These are phyloP conservation scores for Watsonalla binaria DNA, from an alignment of 2,888 invertebrate species.

Conservation along the genomic window DNA sequence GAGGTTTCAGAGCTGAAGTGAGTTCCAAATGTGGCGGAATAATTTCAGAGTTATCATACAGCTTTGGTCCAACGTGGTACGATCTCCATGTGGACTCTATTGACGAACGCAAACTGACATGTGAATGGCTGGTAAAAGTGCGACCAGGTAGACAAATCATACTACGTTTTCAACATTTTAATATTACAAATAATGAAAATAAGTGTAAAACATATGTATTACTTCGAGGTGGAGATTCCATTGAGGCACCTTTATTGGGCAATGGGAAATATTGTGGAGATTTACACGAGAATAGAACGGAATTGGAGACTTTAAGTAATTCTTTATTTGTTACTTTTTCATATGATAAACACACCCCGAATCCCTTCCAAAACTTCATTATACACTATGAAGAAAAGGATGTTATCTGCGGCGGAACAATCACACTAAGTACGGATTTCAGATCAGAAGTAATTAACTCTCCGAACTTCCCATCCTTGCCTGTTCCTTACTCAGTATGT, in stretches of 20 bases:
- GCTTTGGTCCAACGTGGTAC: slow-evolving; percentile 50
- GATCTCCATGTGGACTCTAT: slow-evolving; percentile 22
- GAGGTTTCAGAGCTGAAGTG: slow-evolving; percentile 83
- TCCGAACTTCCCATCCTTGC: slow-evolving; percentile 90
- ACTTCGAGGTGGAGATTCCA: slow-evolving; percentile 86
- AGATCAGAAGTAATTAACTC: slow-evolving; percentile 80
- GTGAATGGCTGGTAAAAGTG: slow-evolving; percentile 88
- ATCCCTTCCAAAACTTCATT: slow-evolving; percentile 52
- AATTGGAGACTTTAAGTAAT: slow-evolving; percentile 82
- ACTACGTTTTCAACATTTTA: slow-evolving; percentile 80
- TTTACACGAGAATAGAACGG: slow-evolving; percentile 44
- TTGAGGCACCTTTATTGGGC: slow-evolving; percentile 84
- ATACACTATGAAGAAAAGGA: slow-evolving; percentile 80
- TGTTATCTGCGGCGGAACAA: slow-evolving; percentile 82
- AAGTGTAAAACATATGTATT: slow-evolving; percentile 58
- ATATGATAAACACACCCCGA: slow-evolving; percentile 4
- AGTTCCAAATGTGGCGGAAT: slow-evolving; percentile 84
- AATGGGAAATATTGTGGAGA: slow-evolving; percentile 85
- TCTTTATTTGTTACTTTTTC: slow-evolving; percentile 43
- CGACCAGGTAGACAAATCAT: slow-evolving; percentile 84
- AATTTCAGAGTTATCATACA: slow-evolving; percentile 77
- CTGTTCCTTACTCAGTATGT: slow-evolving; percentile 89
- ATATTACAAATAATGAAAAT: slow-evolving; percentile 69
- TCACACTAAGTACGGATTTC: slow-evolving; percentile 72
- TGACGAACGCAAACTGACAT: slow-evolving; percentile 50